Percentiles rank a stretch among this genome's conserved stretches.
These are phyloP conservation scores for Entelurus aequoreus DNA, from an alignment of 2,113 vertebrate genomes.

Conservation along the genomic window DNA sequence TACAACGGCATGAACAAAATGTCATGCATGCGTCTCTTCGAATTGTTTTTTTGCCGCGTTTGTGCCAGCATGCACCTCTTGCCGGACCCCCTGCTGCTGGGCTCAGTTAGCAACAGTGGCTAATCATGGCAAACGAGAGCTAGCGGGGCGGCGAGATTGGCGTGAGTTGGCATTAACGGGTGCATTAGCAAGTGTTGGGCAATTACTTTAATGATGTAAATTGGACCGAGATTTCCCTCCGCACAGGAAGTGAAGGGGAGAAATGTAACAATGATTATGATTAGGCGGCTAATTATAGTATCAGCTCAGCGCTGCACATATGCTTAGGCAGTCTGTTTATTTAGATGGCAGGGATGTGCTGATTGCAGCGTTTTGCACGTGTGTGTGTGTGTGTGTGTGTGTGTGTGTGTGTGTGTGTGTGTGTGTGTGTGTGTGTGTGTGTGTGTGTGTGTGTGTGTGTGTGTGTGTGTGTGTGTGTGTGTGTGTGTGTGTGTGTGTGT, in stretches of 20 bases:
- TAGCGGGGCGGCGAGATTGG: slow-evolving; percentile 60
- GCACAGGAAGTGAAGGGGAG: slow-evolving; percentile 58
- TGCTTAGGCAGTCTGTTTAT: slow-evolving; percentile 52
- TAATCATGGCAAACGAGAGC: slow-evolving; percentile 64
- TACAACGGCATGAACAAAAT: neutral
- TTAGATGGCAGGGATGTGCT: slow-evolving; percentile 33
- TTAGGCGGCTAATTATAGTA: slow-evolving; percentile 71
- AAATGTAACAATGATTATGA: slow-evolving; percentile 71
- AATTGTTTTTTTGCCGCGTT: neutral
- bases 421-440: neutral
- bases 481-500: neutral
- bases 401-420: neutral
- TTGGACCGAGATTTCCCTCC: slow-evolving; percentile 59
- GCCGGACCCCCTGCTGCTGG: slow-evolving; percentile 27
- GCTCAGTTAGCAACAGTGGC: slow-evolving; percentile 48
- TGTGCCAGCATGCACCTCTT: slow-evolving; percentile 9
- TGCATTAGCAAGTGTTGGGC: slow-evolving; percentile 67
- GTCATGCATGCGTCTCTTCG: neutral
- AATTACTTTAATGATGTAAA: slow-evolving; percentile 70
- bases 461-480: neutral
- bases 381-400: neutral
- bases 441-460: neutral
- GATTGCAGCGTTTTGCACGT: slow-evolving; percentile 34
- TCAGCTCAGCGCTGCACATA: slow-evolving; percentile 57
- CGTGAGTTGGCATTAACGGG: slow-evolving; percentile 61